These are phyloP conservation scores for Spea bombifrons DNA, from an alignment of 2,113 vertebrate genomes.

Conservation along the genomic window DNA sequence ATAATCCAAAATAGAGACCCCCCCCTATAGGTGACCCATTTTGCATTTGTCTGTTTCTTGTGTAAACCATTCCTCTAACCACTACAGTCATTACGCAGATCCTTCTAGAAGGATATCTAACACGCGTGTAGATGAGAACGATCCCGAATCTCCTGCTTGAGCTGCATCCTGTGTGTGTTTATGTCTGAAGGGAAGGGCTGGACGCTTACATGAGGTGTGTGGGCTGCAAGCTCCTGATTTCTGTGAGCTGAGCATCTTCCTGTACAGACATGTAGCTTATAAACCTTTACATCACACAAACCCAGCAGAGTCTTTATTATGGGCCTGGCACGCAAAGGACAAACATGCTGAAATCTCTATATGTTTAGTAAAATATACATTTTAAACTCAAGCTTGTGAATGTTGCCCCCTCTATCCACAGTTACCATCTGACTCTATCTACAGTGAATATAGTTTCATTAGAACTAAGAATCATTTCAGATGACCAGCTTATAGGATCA, in stretches of 20 bases:
- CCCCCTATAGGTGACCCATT: too few species aligned
- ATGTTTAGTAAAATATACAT: not conserved
- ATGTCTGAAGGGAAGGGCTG: conserved; percentile 39
- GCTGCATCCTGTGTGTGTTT: not conserved
- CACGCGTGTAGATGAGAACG: not conserved
- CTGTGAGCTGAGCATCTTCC: not conserved
- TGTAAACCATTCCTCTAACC: too few species aligned
- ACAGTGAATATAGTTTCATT: too few species aligned
- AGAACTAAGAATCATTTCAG: too few species aligned
- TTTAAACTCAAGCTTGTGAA: too few species aligned
- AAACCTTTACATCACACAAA: conserved; percentile 1
- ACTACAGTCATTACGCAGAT: too few species aligned
- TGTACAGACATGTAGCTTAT: conserved; percentile 33
- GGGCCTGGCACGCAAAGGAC: not conserved
- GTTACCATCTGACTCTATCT: too few species aligned
- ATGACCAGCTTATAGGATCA: too few species aligned
- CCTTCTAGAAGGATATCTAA: too few species aligned
- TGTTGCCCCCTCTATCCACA: too few species aligned
- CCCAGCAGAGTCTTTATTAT: not conserved
- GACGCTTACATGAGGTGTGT: conserved; percentile 6
- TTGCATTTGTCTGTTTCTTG: too few species aligned
- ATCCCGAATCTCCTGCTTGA: conserved; percentile 49
- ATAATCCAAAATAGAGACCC: too few species aligned
- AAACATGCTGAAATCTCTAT: not conserved
- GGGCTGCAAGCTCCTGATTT: not conserved